A percentile compares a stretch with the other conserved stretches of the same genome.
Conservation (phyloP, 2,797 vertebrate genomes). For the Centropyge bicolor region DNA sequence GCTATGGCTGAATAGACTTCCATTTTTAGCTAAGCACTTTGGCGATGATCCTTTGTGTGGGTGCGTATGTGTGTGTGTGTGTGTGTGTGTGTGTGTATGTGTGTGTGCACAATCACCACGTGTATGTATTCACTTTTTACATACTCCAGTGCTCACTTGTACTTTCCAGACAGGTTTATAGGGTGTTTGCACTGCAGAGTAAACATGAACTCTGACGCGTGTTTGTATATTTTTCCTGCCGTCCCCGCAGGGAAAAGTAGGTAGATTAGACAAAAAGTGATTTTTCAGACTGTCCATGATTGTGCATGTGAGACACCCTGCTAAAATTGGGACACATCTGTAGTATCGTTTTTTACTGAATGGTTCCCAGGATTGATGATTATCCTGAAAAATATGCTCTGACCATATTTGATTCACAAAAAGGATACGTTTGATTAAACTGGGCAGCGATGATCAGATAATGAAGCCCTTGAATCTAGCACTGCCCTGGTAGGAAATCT, state of each 20-base stretch:
- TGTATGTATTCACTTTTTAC: conserved; percentile 43
- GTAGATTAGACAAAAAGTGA: conserved; percentile 14
- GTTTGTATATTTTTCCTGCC: conserved; percentile 58
- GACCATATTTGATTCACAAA: conserved; percentile 6
- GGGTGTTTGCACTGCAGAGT: conserved; percentile 65
- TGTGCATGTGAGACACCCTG: conserved; percentile 7
- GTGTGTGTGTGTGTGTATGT: background rate
- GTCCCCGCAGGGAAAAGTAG: conserved; percentile 31
- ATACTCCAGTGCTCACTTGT: conserved; percentile 27
- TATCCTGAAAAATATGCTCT: background rate
- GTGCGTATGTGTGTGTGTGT: background rate
- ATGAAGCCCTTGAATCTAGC: conserved; percentile 14
- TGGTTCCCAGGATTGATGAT: background rate
- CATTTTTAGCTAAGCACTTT: conserved; percentile 31
- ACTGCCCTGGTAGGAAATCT: background rate
- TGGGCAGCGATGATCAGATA: conserved; percentile 7
- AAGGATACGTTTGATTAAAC: conserved; percentile 5
- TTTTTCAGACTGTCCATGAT: conserved; percentile 41
- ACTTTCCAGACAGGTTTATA: conserved; percentile 72
- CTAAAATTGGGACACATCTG: conserved; percentile 15
- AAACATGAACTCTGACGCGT: conserved; percentile 60
- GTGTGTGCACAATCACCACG: background rate
- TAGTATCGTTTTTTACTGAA: background rate
- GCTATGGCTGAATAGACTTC: conserved; percentile 26
- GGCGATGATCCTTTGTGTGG: conserved; percentile 1